phyloP scores from a whole-genome alignment of 2,113 vertebrate genomes.

The Glaucomys volans region DNA sequence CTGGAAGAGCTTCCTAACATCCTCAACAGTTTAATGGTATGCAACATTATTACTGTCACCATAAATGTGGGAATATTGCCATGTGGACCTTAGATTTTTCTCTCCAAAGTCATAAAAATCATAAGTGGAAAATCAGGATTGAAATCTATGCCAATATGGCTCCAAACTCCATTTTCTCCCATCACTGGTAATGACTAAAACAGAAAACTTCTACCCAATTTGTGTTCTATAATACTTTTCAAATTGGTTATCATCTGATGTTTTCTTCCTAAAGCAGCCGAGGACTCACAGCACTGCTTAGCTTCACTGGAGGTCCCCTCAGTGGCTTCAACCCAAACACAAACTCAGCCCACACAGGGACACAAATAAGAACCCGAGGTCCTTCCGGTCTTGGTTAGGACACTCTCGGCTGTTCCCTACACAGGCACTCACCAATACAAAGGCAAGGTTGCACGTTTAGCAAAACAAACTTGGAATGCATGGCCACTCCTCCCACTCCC shows the following conservation, averaged over 20 bases:
- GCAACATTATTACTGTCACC: too few relatives aligned
- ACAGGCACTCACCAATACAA: fast-evolving
- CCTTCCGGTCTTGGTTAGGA: not conserved
- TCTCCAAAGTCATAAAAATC: not conserved
- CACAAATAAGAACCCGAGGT: not conserved
- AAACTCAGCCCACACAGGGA: not conserved
- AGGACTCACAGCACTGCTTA: not conserved
- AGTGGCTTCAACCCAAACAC: not conserved
- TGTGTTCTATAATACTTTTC: not conserved
- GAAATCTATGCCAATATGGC: not conserved
- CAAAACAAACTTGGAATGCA: too few relatives aligned
- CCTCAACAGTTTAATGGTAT: not conserved
- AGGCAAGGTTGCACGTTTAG: fast-evolving
- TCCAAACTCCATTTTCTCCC: not conserved
- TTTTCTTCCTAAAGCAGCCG: not conserved
- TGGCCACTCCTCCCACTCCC: too few relatives aligned
- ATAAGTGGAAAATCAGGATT: not conserved
- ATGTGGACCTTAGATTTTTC: not conserved
- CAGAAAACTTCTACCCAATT: not conserved
- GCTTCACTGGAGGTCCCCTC: not conserved
- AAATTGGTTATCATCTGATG: not conserved
- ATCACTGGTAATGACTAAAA: not conserved
- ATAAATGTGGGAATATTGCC: not conserved
- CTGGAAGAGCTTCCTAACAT: not conserved
- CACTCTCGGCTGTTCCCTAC: fast-evolving